Evolutionary conservation across 2,113 vertebrate genomes (phyloP).

Genomic region (Eonycteris spelaea): DNA sequence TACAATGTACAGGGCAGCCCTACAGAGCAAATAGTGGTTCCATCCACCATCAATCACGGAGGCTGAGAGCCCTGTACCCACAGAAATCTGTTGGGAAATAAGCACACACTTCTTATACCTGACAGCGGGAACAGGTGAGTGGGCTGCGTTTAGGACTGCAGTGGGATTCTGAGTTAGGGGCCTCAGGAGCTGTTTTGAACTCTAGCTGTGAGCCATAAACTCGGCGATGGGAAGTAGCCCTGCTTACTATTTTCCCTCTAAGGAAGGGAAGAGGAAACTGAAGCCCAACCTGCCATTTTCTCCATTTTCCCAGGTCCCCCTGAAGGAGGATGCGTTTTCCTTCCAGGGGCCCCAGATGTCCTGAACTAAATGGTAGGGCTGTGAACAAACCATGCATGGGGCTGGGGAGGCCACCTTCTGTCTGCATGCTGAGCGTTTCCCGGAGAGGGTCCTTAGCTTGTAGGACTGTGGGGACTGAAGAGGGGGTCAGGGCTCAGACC

Average conservation of each 20-base stretch:
- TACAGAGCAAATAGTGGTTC: neutral
- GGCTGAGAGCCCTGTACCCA: neutral
- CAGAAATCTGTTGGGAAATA: neutral
- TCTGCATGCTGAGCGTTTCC: neutral
- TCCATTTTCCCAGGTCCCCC: neutral
- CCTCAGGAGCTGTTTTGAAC: neutral
- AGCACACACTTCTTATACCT: neutral
- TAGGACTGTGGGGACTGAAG: too few relatives aligned
- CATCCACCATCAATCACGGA: neutral
- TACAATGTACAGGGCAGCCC: too few relatives aligned
- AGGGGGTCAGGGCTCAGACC: neutral
- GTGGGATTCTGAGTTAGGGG: neutral
- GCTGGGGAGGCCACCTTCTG: neutral
- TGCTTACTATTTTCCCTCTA: neutral
- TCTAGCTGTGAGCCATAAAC: neutral
- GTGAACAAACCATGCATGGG: neutral
- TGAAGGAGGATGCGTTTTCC: neutral
- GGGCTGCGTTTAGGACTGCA: fast-evolving
- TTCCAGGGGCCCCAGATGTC: neutral
- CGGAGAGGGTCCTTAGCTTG: neutral
- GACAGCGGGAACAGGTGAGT: neutral
- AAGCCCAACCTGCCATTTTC: neutral
- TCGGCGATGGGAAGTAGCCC: neutral
- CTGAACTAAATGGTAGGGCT: neutral
- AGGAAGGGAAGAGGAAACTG: neutral